Evolutionary conservation across 2,888 invertebrate species (phyloP), one percentile per base, ranked within the genome.

Genomic region (Ectropis crepuscularia): DNA sequence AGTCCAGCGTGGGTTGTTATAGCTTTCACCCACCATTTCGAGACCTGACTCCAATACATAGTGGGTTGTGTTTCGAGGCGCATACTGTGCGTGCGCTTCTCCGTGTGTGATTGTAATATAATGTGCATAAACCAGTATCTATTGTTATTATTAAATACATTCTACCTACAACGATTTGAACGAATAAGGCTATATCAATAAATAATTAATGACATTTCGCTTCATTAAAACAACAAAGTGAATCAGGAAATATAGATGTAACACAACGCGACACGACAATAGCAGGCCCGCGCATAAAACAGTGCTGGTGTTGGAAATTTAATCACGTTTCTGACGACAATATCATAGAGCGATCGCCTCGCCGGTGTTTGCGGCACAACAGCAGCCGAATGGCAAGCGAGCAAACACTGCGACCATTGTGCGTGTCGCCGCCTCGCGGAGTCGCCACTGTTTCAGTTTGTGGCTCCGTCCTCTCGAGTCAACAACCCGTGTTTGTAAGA

Each of bases 341-440:
- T 77, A 77, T 73, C 78, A 77, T 76, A 80, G 70, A 78, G 78
- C 80, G 78, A 85, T 81, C 73, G 79, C 79, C 78, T 81, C 73
- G 79, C 79, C 78, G 63, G 72, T 53, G 68, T 74, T 65, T 73
- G 77, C 75, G 73, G 68, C 75, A 80, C 74, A 80, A 79, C 78
- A 81, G 77, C 74, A 78, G 77, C 79, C 73, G 68, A 73, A 74
- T 55, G 68, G 78, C 77, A 79, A 77, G 79, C 74, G 72, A 75
- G 78, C 80, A 87, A 88, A 88, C 86, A 87, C 68, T 76, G 76
- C 71, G 77, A 80, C 84, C 75, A 88, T 89, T 89, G 89, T 90
- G 87, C 88, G 86, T 86, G 86, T 78, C 78, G 78, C 75, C 77
- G 76, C 79, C 78, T 83, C 76, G 75, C 79, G 74, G 73, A 72